These are phyloP conservation scores for Phasianus colchicus DNA, from an alignment of 2,113 vertebrate species.

Conservation along the genomic window DNA sequence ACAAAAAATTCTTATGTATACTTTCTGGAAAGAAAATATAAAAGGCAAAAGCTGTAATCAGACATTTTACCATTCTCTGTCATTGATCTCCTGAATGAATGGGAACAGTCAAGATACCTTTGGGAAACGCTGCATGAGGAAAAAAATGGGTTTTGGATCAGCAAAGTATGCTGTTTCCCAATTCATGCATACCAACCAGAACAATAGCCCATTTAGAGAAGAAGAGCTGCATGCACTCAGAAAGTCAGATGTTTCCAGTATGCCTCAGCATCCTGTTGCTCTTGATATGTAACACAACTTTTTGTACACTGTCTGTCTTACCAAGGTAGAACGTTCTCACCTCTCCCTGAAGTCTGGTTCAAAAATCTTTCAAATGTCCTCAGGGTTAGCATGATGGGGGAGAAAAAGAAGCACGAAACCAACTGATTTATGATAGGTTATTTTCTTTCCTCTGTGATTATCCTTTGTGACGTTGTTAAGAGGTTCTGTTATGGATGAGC, in stretches of 20 bases:
- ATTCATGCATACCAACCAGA: background rate
- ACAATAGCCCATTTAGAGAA: background rate
- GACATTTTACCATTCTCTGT: background rate
- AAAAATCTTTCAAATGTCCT: background rate
- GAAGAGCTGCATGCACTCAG: background rate
- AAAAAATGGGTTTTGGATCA: background rate
- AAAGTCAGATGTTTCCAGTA: background rate
- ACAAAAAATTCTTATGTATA: background rate
- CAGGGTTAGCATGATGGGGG: background rate
- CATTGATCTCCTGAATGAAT: background rate
- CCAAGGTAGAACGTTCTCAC: background rate
- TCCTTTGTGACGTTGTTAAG: background rate
- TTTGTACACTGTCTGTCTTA: background rate
- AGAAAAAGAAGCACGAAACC: background rate
- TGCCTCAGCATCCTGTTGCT: background rate
- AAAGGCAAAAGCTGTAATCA: background rate
- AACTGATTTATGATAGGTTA: background rate
- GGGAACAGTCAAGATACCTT: background rate
- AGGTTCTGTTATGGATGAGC: background rate
- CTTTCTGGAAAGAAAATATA: background rate
- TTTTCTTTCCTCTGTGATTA: background rate
- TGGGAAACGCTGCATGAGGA: background rate
- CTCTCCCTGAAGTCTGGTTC: background rate
- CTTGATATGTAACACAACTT: background rate
- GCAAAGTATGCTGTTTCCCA: background rate